Evolutionary conservation across 2,888 invertebrate species (phyloP), one percentile per base, ranked within the genome.

Genomic region (Brachylomia viminalis): DNA sequence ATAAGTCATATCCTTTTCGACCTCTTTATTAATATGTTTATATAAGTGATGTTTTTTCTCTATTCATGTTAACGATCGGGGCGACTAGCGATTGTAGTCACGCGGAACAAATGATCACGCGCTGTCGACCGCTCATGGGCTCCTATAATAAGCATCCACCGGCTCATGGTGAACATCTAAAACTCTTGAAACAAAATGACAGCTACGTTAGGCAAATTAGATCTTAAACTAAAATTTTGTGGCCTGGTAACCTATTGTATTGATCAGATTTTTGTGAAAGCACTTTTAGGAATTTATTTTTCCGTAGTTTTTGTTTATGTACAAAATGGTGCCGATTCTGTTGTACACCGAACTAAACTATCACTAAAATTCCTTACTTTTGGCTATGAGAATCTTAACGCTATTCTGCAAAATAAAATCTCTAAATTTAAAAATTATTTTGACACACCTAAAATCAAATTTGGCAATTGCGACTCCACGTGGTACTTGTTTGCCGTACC

Each of bases 101-200:
- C 59, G 83, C 80, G 80, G 75, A 84, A 80, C 85, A 65, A 82
- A 75, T 77, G 61, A 72, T 62, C 83, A 79, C 82, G 82, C 84
- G 69, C 72, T 54, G 66, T 45, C 72, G 62, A 71, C 42, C 69
- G 71, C 65, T 73, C 64, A 72, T 71, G 58, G 58, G 56, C 23
- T 58, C 56, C 56, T 67, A 45, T 49, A 59, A 1, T 42, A 56
- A 54, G 49, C 52, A 38, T 52, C 33, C 38, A 67, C 47, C 54
- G 42, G 47, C 5, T 72, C 42, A 56, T 27, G 8, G 75, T 65
- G 64, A 69, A 80, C 8, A 58, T 58, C 8, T 49, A 66, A 61
- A 70, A n/a, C 33, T 70, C 17, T 69, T 58, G 27, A 23, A 56
- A 69, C 11, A 23, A 72, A 71, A 77, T 47, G 11, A 30, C 66